These are phyloP conservation scores for Pipistrellus nathusii DNA, from an alignment of 2,797 vertebrate genomes.

Conservation along the genomic window DNA sequence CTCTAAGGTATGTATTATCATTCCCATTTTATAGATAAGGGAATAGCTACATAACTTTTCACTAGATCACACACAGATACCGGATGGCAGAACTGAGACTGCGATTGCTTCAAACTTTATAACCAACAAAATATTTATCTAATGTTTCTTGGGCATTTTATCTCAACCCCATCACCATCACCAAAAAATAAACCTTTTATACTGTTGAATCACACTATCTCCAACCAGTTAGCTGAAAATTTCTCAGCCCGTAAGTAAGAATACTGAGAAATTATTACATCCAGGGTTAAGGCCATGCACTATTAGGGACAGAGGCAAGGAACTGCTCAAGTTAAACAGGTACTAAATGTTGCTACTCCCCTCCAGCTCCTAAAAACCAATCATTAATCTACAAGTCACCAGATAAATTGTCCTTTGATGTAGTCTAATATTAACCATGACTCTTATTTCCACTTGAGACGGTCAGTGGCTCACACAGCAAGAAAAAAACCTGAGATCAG, in stretches of 20 bases:
- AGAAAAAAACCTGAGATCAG: slow-evolving; percentile 27
- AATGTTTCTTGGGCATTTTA: slow-evolving; percentile 32
- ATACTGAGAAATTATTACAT: neutral
- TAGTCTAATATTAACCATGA: neutral
- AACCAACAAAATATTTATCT: slow-evolving; percentile 41
- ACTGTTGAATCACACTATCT: neutral
- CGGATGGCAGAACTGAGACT: neutral
- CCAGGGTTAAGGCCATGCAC: neutral
- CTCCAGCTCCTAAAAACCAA: neutral
- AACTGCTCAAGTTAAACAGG: neutral
- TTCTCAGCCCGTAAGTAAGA: neutral
- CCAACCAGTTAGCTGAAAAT: neutral
- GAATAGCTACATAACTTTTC: neutral
- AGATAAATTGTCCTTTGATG: neutral
- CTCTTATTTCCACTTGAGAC: slow-evolving; percentile 29
- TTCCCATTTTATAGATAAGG: neutral
- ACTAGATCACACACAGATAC: neutral
- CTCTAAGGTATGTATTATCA: neutral
- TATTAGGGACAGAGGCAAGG: neutral
- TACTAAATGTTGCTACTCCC: neutral
- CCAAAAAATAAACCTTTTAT: neutral
- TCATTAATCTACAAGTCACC: neutral
- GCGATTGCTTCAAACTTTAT: neutral
- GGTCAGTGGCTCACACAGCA: slow-evolving; percentile 3
- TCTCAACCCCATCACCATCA: neutral